Conservation (phyloP, 2,113 vertebrate genomes). For the Campylomormyrus numenius region DNA sequence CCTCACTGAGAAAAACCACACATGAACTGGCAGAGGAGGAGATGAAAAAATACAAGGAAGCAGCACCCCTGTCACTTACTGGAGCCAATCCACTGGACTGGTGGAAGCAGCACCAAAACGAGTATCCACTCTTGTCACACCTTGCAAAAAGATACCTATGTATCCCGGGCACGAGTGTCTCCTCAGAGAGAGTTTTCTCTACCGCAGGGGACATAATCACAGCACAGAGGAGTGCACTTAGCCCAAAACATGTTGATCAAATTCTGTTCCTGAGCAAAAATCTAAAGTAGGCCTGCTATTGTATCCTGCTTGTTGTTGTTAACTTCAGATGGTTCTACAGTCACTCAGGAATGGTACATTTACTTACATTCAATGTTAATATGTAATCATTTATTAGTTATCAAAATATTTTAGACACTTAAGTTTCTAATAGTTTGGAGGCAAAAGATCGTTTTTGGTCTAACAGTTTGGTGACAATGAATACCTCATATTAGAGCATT, state of each 20-base stretch:
- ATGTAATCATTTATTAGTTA: too few relatives aligned
- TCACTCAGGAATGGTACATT: too few relatives aligned
- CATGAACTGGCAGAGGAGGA: slow-evolving; percentile 11
- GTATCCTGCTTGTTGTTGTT: too few relatives aligned
- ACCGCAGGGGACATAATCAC: slow-evolving; percentile 17
- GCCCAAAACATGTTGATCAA: not conserved
- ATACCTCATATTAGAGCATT: too few relatives aligned
- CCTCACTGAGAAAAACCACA: not conserved
- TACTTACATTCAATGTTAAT: too few relatives aligned
- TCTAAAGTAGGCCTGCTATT: not conserved
- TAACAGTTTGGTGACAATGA: too few relatives aligned
- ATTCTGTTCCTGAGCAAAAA: slow-evolving; percentile 13
- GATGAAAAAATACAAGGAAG: slow-evolving; percentile 12
- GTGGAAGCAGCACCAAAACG: slow-evolving; percentile 9
- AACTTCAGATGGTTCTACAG: too few relatives aligned
- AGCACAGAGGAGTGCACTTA: slow-evolving; percentile 16
- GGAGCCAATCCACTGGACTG: slow-evolving; percentile 13
- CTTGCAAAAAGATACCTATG: slow-evolving; percentile 16
- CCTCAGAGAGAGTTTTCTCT: slow-evolving; percentile 13
- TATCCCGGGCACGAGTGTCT: slow-evolving; percentile 10
- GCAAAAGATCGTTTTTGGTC: too few relatives aligned
- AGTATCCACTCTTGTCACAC: not conserved
- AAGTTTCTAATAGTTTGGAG: too few relatives aligned
- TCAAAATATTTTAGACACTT: too few relatives aligned
- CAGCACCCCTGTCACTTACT: slow-evolving; percentile 7